These are phyloP conservation scores for Trichonephila clavipes DNA, from an alignment of 1,140 invertebrate genomes.

Conservation along the genomic window DNA sequence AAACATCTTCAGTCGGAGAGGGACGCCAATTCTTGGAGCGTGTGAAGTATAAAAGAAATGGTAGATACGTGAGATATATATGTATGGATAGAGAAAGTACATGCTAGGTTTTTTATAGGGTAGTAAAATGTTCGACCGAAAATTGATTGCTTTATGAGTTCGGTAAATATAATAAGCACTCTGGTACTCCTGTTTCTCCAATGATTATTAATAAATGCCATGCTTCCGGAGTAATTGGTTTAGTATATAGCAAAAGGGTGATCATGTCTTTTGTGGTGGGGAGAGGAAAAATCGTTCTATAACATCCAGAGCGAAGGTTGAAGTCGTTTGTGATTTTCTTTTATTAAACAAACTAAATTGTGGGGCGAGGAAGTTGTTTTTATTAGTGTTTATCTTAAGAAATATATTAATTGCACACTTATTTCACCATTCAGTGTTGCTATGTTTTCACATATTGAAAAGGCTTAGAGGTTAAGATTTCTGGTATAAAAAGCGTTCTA, in stretches of 20 bases:
- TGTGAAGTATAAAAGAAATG: constrained; percentile 44
- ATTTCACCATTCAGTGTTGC: too few relatives aligned
- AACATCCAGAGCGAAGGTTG: background rate
- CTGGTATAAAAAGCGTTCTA: too few relatives aligned
- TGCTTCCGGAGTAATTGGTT: constrained; percentile 45
- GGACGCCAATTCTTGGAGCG: constrained; percentile 19
- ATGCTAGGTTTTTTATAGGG: constrained; percentile 43
- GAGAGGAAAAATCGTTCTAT: background rate
- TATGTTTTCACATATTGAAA: too few relatives aligned
- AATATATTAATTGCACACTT: too few relatives aligned
- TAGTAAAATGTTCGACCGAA: constrained; percentile 66
- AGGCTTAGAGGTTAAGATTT: too few relatives aligned
- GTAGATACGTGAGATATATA: constrained; percentile 63
- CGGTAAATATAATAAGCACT: constrained; percentile 67
- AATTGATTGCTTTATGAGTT: constrained; percentile 71
- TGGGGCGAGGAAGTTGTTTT: too few relatives aligned
- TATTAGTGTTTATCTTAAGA: too few relatives aligned
- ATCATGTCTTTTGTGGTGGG: background rate
- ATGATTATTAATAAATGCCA: constrained; percentile 65
- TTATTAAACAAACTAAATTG: too few relatives aligned
- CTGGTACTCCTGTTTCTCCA: constrained; percentile 34
- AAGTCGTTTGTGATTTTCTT: too few relatives aligned
- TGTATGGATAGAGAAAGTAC: constrained; percentile 18
- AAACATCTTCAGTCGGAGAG: background rate
- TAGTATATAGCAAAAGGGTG: background rate